Evolutionary conservation across 1,140 invertebrate species (phyloP), one percentile per base, ranked within the genome.

Genomic region (Drosophila gunungcola): DNA sequence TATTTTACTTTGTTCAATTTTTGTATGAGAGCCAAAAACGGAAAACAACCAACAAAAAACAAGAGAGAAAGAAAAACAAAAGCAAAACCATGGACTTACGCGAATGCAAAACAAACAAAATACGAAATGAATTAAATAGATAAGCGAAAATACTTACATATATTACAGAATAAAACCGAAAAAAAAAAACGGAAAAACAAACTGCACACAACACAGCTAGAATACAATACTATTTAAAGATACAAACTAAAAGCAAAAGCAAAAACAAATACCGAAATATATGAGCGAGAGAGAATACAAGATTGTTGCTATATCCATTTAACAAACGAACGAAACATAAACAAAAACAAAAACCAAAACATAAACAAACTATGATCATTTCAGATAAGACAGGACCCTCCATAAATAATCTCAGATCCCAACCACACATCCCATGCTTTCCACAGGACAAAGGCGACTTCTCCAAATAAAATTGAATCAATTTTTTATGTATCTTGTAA

Each of bases 271-370:
- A 72, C 49, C 51, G 42, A 74, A 73, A 60, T 91, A 88, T 89
- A 83, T 89, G 83, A 88, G 89, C 80, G 89, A 91, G 89, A 91
- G 89, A 91, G 89, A 91, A 85, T 90, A 91, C 89, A 91, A 91
- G 89, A 91, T 91, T 91, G 89, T 91, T 91, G 89, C 89, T 91
- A 91, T 78, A 91, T 81, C 78, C 72, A 88, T 88, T 85, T 79
- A 85, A 80, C 67, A 62, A 63, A 69, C 54, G 60, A 72, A 61
- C 57, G 54, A 68, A 58, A 76, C 25, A 61, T 43, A 27, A 55
- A 34, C 48, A 64, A 53, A 72, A 64, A 76, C 25, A 61, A 43
- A 27, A 55, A 34, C 48, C 61, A 53, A 72, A 64, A 76, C 39
- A 53, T 43, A 70, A 21, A 76, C 39, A 53, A 49, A 70, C 52